These are phyloP conservation scores for Catagonus wagneri DNA, from an alignment of 2,113 vertebrate genomes.

Conservation along the genomic window DNA sequence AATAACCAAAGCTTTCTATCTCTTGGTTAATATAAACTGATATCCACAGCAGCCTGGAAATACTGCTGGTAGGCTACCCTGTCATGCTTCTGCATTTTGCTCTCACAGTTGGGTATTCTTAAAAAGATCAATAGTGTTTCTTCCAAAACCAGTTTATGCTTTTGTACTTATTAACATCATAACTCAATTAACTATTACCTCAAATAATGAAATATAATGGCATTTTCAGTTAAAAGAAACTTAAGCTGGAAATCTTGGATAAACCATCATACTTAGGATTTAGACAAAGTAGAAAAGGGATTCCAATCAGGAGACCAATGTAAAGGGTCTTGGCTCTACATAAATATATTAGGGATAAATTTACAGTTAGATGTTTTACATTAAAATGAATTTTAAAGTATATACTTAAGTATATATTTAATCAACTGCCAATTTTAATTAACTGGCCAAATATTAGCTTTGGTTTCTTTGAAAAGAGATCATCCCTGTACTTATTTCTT, in stretches of 20 bases:
- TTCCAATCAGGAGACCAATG: neutral
- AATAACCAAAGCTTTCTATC: neutral
- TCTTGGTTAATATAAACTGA: constrained; percentile 12
- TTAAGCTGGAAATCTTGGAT: neutral
- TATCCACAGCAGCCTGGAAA: neutral
- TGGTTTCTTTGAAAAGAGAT: neutral
- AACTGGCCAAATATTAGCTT: neutral
- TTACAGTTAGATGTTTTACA: neutral
- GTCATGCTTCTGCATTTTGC: neutral
- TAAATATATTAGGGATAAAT: constrained; percentile 10
- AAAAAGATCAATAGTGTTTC: neutral
- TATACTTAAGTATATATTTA: constrained; percentile 28
- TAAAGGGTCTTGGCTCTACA: constrained; percentile 8
- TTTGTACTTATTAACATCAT: constrained; percentile 14
- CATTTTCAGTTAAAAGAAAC: constrained; percentile 27
- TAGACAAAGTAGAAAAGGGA: neutral
- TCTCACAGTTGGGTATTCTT: neutral
- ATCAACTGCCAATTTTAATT: neutral
- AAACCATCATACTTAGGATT: neutral
- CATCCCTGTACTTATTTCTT: neutral
- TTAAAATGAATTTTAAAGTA: constrained; percentile 33
- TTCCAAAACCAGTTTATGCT: neutral
- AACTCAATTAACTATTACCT: constrained; percentile 12
- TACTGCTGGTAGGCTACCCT: neutral
- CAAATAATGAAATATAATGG: neutral